Evolutionary conservation across 2,113 vertebrate species (phyloP).

Genomic region (Eulacestoma nigropectus): DNA sequence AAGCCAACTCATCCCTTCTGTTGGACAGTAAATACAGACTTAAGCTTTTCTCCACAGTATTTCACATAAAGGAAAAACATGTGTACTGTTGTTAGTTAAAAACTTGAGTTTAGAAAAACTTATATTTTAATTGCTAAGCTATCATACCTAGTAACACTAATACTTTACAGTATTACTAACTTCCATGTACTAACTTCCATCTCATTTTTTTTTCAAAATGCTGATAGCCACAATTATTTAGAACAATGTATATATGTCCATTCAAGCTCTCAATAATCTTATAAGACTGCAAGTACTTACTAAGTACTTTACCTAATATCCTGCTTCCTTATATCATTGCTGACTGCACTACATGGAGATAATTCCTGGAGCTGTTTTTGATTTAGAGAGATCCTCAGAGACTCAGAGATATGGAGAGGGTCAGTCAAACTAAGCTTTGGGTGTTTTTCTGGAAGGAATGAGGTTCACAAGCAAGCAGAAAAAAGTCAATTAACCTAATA

Average conservation of each 20-base stretch:
- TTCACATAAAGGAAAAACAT: not conserved
- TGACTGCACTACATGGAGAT: not conserved
- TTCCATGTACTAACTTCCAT: not conserved
- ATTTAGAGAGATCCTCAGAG: not conserved
- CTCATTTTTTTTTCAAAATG: not conserved
- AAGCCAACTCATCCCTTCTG: conserved; percentile 26
- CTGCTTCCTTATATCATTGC: not conserved
- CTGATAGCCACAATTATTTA: not conserved
- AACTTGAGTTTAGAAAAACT: not conserved
- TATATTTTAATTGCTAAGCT: not conserved
- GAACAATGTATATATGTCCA: not conserved
- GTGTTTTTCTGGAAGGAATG: not conserved
- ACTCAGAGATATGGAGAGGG: not conserved
- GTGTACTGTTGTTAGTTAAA: not conserved
- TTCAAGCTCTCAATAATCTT: not conserved
- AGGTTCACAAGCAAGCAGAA: not conserved
- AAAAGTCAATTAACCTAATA: not conserved
- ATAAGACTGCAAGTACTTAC: not conserved
- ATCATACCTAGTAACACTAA: not conserved
- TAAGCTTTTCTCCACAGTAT: not conserved
- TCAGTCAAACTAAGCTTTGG: not conserved
- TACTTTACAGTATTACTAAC: not conserved
- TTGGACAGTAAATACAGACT: conserved; percentile 22
- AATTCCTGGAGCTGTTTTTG: not conserved
- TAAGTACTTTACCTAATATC: not conserved